Evolutionary conservation across 2,797 vertebrate species (phyloP), one percentile per base, ranked within the genome.

Genomic region (Sternarchorhynchus goeldii): DNA sequence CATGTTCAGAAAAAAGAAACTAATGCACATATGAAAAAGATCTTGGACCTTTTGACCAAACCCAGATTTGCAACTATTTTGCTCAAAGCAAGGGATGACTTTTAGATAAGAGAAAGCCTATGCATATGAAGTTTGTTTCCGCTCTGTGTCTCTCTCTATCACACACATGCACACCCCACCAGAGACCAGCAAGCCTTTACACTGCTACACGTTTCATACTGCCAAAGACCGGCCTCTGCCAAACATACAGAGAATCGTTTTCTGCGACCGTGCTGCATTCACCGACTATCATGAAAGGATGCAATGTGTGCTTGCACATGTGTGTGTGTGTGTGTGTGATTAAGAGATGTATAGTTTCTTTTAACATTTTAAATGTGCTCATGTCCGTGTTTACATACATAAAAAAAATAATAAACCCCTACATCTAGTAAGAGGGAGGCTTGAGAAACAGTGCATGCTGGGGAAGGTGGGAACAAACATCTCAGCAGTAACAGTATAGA

Each of bases 211-310:
- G 59, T 59, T 79, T 73, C 60, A 58, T 60, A 78, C 50, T 82
- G 72, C 41, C 72, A 75, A 50, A 75, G 65, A 80, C 32, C 34
- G 4, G 34, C 57, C 55, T 50, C 29, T 53, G 63, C n/a, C 18
- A 67, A 60, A 50, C 39, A 79, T 66, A 50, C 59, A 72, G 36
- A 64, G 62, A 78, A 75, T 80, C 83, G 2, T 74, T 64, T 70
- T 74, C 68, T 75, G 41, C 60, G 77, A 63, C 72, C 76, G 75
- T 81, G 63, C 78, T 50, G 83, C 75, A 77, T 79, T 17, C 68
- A 62, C 81, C 16, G 64, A 65, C 67, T 21, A 21, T 59, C 34
- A 59, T 71, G 73, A 78, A 71, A 82, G 53, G 36, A 67, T 18
- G 17, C 65, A 67, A 45, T 25, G 25, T 25, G 25, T 25, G 25